Evolutionary conservation across 2,113 vertebrate species (phyloP).

Genomic region (Odocoileus hemionus): DNA sequence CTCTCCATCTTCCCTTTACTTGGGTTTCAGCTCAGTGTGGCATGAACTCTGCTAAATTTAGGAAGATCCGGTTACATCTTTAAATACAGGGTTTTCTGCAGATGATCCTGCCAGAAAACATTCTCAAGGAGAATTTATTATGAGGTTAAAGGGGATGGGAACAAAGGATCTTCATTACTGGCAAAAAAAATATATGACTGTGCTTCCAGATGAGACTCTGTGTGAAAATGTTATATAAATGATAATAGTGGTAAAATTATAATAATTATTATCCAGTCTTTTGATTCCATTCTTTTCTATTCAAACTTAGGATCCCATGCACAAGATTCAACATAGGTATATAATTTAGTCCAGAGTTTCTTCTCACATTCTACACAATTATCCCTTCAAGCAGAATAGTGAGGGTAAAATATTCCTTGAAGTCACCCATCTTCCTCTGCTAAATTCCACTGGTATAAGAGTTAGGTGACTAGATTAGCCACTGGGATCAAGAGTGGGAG

Average conservation of each 20-base stretch:
- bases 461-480: neutral
- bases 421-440: neutral
- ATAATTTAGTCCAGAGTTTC: neutral
- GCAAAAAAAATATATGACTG: neutral
- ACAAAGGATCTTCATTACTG: slow-evolving; percentile 21
- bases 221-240: neutral
- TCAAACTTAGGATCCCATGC: neutral
- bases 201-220: neutral
- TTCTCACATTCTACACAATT: slow-evolving; percentile 15
- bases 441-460: neutral
- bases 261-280: slow-evolving; percentile 15
- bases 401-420: neutral
- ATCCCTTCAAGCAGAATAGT: slow-evolving; percentile 21
- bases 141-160: neutral
- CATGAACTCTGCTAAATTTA: slow-evolving; percentile 36
- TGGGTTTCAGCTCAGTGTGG: slow-evolving; percentile 14
- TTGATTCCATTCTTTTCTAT: slow-evolving; percentile 21
- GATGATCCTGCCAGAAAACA: slow-evolving; percentile 35
- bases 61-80: neutral
- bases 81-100: slow-evolving; percentile 43
- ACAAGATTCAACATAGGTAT: slow-evolving; percentile 4
- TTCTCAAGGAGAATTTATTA: slow-evolving; percentile 10
- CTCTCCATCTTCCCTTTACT: neutral
- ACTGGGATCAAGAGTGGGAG: neutral
- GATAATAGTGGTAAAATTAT: slow-evolving; percentile 10